Percentiles rank a stretch among this genome's conserved stretches.
Conservation (phyloP, 1,140 invertebrate species). For the Procambarus virginalis region DNA sequence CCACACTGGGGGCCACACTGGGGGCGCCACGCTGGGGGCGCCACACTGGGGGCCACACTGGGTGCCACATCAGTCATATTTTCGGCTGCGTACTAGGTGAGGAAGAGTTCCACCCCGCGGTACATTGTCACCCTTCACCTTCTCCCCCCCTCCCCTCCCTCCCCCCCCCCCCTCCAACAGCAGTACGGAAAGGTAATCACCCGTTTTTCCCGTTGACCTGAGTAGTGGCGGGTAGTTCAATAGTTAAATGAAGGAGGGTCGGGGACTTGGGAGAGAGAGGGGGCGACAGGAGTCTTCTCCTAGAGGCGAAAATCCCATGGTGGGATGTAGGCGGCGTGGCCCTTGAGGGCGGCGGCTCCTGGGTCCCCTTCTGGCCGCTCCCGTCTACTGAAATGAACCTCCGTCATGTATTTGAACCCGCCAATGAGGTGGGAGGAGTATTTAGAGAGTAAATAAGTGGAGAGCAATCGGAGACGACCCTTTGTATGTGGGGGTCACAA, state of each 20-base stretch:
- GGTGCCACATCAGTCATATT: too few relatives aligned
- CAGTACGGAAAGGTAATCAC: constrained; percentile 16
- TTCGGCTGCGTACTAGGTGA: too few relatives aligned
- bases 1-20: too few relatives aligned
- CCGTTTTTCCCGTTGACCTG: constrained; percentile 22
- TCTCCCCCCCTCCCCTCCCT: too few relatives aligned
- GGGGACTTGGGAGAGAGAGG: not conserved
- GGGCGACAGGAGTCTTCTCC: too few relatives aligned
- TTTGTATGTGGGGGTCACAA: constrained; percentile 52
- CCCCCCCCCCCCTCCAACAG: not conserved
- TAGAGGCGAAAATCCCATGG: not conserved
- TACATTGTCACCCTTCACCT: too few relatives aligned
- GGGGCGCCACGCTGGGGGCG: too few relatives aligned
- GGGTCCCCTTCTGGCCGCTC: not conserved
- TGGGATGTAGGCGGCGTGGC: not conserved
- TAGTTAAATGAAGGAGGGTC: constrained; percentile 27
- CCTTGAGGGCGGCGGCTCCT: not conserved
- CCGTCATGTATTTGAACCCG: constrained; percentile 41
- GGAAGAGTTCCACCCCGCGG: too few relatives aligned
- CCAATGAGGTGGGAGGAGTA: constrained; percentile 55
- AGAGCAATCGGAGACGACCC: constrained; percentile 42
- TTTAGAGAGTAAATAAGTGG: constrained; percentile 58
- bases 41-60: too few relatives aligned
- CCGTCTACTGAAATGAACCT: constrained; percentile 38
- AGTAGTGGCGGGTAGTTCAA: constrained; percentile 34